Evolutionary conservation across 2,888 invertebrate genomes (phyloP), one percentile per base, ranked within the genome.

Genomic region (Eupithecia pulchellata): DNA sequence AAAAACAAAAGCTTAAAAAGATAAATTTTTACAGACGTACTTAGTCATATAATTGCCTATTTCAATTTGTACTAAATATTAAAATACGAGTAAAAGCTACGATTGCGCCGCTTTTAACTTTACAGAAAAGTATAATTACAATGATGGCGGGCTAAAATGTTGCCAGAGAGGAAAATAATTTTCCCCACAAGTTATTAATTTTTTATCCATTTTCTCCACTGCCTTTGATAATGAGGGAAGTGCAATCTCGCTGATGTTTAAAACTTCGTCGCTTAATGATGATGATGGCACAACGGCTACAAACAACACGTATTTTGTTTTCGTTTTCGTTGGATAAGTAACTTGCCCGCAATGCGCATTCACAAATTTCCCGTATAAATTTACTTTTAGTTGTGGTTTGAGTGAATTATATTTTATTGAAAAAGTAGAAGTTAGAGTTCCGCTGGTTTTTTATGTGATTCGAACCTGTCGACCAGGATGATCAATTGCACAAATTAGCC

Each of bases 81-180:
- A 27, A 57, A n/a, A n/a, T 32, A n/a, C n/a, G n/a, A n/a, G n/a
- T n/a, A 3, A 60, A 32, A n/a, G n/a, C 11, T 32, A 20, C n/a
- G 27, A 14, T 25, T 32, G 11, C 11, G 32, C 32, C n/a, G 60
- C 60, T 60, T 61, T 25, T 5, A 13, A 34, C n/a, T 25, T 61
- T 34, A 57, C 52, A 13, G 60, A 86, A 78, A 86, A 88, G 88
- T 86, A 86, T 86, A 88, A 90, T 90, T 89, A 89, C 34, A 13
- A 85, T 86, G 88, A 89, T 87, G 85, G 84, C 85, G 85, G 81
- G 77, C 79, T 77, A 78, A 82, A 81, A 87, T 86, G 88, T 88
- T 89, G 84, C 88, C 86, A 86, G 83, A 84, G 81, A 75, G 75
- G 72, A 81, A 78, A 80, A 80, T 78, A 81, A 83, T 79, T 75